These are phyloP conservation scores for Biston stratarius DNA, from an alignment of 2,888 invertebrate genomes.

Conservation along the genomic window DNA sequence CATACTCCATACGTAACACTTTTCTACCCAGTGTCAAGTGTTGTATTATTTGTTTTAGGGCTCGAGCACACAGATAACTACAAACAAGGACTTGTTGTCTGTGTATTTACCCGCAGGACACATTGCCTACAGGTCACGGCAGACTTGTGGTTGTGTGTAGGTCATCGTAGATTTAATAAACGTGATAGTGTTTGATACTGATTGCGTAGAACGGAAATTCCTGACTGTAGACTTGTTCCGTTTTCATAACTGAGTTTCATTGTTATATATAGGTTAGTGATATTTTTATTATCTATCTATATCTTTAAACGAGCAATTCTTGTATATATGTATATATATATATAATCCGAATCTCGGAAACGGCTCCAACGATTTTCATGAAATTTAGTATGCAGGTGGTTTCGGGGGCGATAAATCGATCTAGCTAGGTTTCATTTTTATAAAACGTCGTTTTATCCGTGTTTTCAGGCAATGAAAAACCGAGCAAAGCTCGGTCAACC, in stretches of 20 bases:
- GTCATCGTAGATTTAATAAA: conserved; percentile 70
- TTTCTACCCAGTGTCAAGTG: conserved; percentile 43
- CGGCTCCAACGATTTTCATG: too few species aligned
- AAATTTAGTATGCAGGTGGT: too few species aligned
- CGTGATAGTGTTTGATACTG: conserved; percentile 58
- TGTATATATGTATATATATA: too few species aligned
- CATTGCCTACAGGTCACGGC: conserved; percentile 75
- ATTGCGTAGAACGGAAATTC: conserved; percentile 51
- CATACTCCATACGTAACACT: conserved; percentile 31
- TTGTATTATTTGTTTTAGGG: conserved; percentile 59
- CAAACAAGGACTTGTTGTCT: conserved; percentile 69
- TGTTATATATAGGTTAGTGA: neutral
- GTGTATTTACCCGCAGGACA: conserved; percentile 75
- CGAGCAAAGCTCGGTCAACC: too few species aligned
- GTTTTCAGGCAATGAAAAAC: too few species aligned
- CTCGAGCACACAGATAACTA: conserved; percentile 72
- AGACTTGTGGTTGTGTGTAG: conserved; percentile 78
- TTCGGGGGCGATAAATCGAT: too few species aligned
- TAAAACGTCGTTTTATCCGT: too few species aligned
- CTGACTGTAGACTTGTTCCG: conserved; percentile 28
- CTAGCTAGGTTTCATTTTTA: too few species aligned
- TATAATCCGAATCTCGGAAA: too few species aligned
- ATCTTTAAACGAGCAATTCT: too few species aligned
- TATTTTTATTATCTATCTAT: too few species aligned
- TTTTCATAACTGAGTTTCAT: neutral